phyloP scores from a whole-genome alignment of 2,113 vertebrate genomes.

The Neogale vison region DNA sequence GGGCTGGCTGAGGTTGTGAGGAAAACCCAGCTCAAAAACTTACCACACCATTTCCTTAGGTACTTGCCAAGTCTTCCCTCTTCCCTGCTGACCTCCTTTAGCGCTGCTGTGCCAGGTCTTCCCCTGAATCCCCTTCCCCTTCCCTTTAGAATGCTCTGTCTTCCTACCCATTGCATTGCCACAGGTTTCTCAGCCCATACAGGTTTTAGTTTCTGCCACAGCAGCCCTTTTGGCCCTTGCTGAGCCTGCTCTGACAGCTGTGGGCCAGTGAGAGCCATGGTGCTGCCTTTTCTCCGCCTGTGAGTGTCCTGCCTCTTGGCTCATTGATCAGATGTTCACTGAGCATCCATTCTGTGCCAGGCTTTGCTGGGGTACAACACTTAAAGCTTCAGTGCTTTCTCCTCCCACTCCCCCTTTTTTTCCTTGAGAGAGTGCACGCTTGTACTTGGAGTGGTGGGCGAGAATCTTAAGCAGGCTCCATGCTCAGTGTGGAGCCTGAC shows the following conservation, averaged over 20 bases:
- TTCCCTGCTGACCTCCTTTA: neutral
- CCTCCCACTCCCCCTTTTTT: neutral
- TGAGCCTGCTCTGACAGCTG: neutral
- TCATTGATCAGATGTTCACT: neutral
- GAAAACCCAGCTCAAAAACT: neutral
- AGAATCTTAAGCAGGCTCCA: neutral
- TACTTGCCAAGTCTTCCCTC: neutral
- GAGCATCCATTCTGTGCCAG: neutral
- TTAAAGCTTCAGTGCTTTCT: neutral
- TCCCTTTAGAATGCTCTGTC: neutral
- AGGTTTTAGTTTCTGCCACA: neutral
- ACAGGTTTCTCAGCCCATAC: accelerated
- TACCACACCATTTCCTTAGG: neutral
- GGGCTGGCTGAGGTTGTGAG: neutral
- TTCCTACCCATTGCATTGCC: neutral
- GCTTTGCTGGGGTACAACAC: neutral
- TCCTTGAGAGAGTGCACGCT: neutral
- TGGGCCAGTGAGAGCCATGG: neutral
- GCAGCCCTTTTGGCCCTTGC: neutral
- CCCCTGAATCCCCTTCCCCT: neutral
- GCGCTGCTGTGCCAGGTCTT: neutral
- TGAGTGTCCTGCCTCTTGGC: neutral
- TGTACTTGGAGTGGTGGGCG: neutral
- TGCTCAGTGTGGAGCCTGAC: neutral
- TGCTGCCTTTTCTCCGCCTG: neutral